phyloP scores from a whole-genome alignment of 92 coral and sea anemone genomes.

The Parazoanthus atlanticus region DNA sequence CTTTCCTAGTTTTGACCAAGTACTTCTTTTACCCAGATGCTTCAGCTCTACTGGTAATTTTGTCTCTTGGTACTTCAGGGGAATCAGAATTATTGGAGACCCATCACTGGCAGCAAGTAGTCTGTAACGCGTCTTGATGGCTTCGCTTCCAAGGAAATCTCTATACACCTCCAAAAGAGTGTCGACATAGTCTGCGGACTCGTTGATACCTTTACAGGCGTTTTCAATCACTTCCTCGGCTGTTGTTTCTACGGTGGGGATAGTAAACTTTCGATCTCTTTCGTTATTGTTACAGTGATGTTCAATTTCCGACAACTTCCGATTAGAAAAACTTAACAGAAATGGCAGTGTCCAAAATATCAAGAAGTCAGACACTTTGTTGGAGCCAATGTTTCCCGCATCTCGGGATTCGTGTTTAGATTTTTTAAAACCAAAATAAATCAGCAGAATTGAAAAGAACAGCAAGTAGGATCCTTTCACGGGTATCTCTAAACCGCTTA shows the following conservation, averaged over 20 bases:
- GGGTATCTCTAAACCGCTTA: conserved; percentile 40
- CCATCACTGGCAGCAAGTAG: conserved; percentile 19
- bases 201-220: conserved; percentile 28
- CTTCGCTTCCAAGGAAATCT: conserved; percentile 40
- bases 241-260: neutral
- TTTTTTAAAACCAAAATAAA: conserved; percentile 21
- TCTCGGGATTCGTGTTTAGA: neutral
- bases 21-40: conserved; percentile 20
- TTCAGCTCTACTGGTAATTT: conserved; percentile 34
- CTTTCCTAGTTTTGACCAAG: conserved; percentile 39
- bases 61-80: conserved; percentile 40
- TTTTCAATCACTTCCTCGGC: conserved; percentile 13
- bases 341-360: conserved; percentile 45
- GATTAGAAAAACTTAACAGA: conserved; percentile 24
- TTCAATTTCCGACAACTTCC: conserved; percentile 23
- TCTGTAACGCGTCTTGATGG: neutral
- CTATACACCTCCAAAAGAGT: neutral
- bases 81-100: conserved; percentile 43
- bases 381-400: conserved; percentile 32
- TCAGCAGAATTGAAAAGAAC: conserved; percentile 45
- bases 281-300: neutral
- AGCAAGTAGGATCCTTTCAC: conserved; percentile 26
- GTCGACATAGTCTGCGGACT: neutral
- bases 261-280: neutral
- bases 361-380: conserved; percentile 50